phyloP scores from a whole-genome alignment of 2,113 vertebrate genomes.

The Otocyon megalotis region DNA sequence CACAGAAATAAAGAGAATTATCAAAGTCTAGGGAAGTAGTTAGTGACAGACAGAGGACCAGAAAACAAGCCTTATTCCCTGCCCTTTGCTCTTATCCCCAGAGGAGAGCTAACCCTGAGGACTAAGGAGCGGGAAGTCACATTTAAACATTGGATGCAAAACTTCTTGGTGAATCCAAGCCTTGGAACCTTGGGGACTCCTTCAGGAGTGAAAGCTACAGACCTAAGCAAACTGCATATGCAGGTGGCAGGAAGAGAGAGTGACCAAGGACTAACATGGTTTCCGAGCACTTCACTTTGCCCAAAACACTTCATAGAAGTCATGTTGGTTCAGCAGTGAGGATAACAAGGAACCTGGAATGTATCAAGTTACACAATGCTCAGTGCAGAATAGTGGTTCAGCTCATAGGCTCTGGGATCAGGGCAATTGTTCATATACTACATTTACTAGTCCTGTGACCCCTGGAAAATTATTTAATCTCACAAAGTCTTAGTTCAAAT shows the following conservation, averaged over 20 bases:
- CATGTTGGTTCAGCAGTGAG: background rate
- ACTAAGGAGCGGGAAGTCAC: background rate
- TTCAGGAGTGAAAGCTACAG: background rate
- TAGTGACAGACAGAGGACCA: background rate
- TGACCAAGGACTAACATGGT: background rate
- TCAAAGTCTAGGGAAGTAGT: background rate
- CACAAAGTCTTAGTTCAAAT: background rate
- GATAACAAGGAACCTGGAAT: background rate
- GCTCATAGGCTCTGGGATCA: background rate
- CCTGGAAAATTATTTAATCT: background rate
- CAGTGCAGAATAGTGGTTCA: background rate
- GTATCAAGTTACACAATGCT: background rate
- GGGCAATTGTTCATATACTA: background rate
- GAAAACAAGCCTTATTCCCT: background rate
- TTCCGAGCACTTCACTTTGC: background rate
- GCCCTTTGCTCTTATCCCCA: background rate
- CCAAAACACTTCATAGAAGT: background rate
- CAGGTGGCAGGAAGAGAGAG: background rate
- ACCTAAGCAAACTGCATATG: background rate
- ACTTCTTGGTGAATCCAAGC: background rate
- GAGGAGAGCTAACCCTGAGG: background rate
- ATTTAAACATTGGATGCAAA: background rate
- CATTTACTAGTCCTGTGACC: background rate
- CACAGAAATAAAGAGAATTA: background rate
- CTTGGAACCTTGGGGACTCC: background rate